Evolutionary conservation across 1,140 invertebrate genomes (phyloP), one percentile per base, ranked within the genome.

Genomic region (Ctenoplectra terminalis): DNA sequence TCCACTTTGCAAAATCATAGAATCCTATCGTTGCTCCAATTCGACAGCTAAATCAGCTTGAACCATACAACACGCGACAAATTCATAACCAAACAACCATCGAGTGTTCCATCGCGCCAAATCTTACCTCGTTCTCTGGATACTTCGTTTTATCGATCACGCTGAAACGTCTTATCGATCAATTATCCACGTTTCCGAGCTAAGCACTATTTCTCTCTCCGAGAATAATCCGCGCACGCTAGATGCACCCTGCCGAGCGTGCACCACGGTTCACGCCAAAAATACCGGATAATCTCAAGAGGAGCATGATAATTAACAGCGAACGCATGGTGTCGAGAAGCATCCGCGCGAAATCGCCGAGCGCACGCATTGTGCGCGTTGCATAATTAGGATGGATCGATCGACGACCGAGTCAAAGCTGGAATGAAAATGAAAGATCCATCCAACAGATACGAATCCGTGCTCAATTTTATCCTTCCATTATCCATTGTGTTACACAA

Each of bases 271-370:
- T 34, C 71, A 52, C 63, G 83, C 50, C 43, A 80, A 86, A 86
- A 83, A 83, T 87, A 83, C 83, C 80, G 52, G 58, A 61, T 86
- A 76, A 86, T 83, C 64, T 80, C 66, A 46, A 50, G 43, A 71
- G 67, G 7, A 34, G 50, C 26, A 20, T 75, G 82, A 87, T 87
- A 87, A 83, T 75, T 78, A 83, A 80, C 50, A 72, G 74, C 74
- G 74, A 61, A 58, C 54, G 56, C 50, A 46, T 56, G 75, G 71
- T 79, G 61, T 75, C 80, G 72, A 79, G 80, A 46, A 84, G 64
- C 63, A 82, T 80, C 37, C 52, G 37, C 34, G 43, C 50, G 63
- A 56, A 31, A 58, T n/a, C 74, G 64, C 56, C 2, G 29, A 6
- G 48, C 52, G 29, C 34, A 29, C 50, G 37, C 74, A 56, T 70